Evolutionary conservation across 2,888 invertebrate genomes (phyloP).

Genomic region (Lasioglossum vierecki): DNA sequence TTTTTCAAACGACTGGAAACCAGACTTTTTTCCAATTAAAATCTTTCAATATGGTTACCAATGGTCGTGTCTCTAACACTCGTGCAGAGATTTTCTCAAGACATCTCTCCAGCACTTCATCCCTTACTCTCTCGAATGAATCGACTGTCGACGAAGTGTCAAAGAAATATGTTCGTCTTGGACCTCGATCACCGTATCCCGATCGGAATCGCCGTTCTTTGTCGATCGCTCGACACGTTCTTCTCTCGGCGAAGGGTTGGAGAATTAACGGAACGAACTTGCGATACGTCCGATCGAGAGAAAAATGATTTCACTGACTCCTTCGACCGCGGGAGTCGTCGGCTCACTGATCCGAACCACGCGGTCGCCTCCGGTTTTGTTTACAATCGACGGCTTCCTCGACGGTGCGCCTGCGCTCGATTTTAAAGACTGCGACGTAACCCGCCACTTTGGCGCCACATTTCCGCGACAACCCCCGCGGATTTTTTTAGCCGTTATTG

Average conservation of each 20-base stretch:
- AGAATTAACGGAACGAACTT: conserved; percentile 62
- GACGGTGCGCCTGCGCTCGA: conserved; percentile 66
- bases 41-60: no score
- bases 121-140: background rate
- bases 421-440: conserved; percentile 28
- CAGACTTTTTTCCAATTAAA: no score
- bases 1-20: no score
- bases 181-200: conserved; percentile 40
- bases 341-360: conserved; percentile 79
- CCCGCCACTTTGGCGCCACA: conserved; percentile 44
- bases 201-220: conserved; percentile 13
- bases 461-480: background rate
- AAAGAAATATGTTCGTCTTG: background rate
- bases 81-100: background rate
- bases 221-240: conserved; percentile 54
- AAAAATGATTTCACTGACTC: conserved; percentile 32
- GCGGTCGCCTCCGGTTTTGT: conserved; percentile 79
- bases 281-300: conserved; percentile 29
- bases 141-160: conserved; percentile 40
- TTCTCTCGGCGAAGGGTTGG: conserved; percentile 54
- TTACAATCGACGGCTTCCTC: conserved; percentile 66
- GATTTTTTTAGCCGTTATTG: background rate
- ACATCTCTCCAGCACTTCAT: background rate
- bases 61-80: background rate
- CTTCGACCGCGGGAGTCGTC: conserved; percentile 57